Percentiles rank a stretch among this genome's conserved stretches.
phyloP scores from a whole-genome alignment of 2,113 vertebrate species.

The Perccottus glenii region DNA sequence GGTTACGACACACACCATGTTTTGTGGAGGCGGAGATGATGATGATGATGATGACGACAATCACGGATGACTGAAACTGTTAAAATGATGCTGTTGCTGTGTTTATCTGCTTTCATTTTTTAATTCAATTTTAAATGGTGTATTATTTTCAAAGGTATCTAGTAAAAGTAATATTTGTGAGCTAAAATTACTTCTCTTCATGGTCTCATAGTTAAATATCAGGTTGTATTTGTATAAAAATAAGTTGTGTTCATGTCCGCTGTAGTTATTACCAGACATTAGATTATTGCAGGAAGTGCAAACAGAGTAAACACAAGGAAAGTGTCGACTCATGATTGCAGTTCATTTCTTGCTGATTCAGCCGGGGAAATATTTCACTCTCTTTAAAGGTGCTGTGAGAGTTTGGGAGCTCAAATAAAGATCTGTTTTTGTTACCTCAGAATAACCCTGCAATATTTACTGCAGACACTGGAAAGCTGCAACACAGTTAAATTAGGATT shows the following conservation, averaged over 20 bases:
- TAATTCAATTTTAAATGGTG: slow-evolving; percentile 40
- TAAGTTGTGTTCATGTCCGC: too few relatives aligned
- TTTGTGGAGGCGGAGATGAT: slow-evolving; percentile 29
- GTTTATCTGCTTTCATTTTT: slow-evolving; percentile 54
- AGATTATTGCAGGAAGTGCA: neutral
- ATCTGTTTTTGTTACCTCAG: neutral
- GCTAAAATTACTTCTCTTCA: slow-evolving; percentile 9
- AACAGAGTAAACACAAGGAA: neutral
- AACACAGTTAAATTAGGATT: neutral
- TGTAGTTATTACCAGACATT: too few relatives aligned
- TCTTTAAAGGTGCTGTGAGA: neutral
- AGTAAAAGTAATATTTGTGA: neutral
- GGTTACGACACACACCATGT: slow-evolving; percentile 32
- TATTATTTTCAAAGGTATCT: neutral
- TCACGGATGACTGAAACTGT: slow-evolving; percentile 40
- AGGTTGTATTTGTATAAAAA: too few relatives aligned
- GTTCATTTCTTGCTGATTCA: neutral
- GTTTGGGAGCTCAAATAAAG: neutral
- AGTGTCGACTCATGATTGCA: neutral
- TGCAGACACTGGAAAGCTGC: neutral
- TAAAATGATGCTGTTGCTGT: slow-evolving; percentile 46
- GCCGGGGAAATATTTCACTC: neutral
- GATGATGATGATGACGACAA: slow-evolving; percentile 43
- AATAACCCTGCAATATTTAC: neutral
- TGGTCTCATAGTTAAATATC: neutral